Evolutionary conservation across 2,888 invertebrate species (phyloP).

Genomic region (Choreutis nemorana): DNA sequence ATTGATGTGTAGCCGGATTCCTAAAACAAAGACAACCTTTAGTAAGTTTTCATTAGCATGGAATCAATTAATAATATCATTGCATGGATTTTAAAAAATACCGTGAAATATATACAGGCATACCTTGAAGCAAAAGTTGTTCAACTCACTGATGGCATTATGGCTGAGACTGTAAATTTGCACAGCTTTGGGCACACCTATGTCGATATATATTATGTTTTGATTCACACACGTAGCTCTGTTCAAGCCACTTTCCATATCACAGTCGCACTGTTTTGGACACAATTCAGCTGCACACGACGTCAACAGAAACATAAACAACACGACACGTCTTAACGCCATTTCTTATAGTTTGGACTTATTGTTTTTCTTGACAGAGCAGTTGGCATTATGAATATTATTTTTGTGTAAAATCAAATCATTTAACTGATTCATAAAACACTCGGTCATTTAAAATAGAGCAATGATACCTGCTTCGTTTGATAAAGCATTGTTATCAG

Average conservation of each 20-base stretch:
- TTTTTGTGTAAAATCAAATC: conserved; percentile 14
- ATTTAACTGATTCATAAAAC: conserved; percentile 21
- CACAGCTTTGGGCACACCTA: conserved; percentile 66
- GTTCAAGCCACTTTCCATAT: conserved; percentile 50
- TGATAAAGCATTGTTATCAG: conserved; percentile 40
- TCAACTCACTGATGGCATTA: conserved; percentile 69
- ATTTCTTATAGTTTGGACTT: conserved; percentile 25
- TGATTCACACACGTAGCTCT: conserved; percentile 63
- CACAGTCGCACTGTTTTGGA: conserved; percentile 65
- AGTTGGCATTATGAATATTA: conserved; percentile 31
- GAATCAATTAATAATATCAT: not conserved
- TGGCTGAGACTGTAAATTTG: conserved; percentile 69
- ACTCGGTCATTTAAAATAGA: conserved; percentile 34
- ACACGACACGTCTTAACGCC: conserved; percentile 23
- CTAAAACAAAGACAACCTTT: conserved; percentile 27
- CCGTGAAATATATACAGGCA: conserved; percentile 8
- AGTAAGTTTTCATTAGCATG: not conserved
- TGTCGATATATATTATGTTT: conserved; percentile 64
- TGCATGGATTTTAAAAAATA: not conserved
- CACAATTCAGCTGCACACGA: conserved; percentile 32
- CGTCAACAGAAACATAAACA: conserved; percentile 16
- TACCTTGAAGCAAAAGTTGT: conserved; percentile 70
- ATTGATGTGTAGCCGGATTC: conserved; percentile 52
- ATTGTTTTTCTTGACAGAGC: conserved; percentile 11
- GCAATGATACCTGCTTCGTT: conserved; percentile 32